Conservation (phyloP, 2,797 vertebrate genomes). For the Lates japonicus region DNA sequence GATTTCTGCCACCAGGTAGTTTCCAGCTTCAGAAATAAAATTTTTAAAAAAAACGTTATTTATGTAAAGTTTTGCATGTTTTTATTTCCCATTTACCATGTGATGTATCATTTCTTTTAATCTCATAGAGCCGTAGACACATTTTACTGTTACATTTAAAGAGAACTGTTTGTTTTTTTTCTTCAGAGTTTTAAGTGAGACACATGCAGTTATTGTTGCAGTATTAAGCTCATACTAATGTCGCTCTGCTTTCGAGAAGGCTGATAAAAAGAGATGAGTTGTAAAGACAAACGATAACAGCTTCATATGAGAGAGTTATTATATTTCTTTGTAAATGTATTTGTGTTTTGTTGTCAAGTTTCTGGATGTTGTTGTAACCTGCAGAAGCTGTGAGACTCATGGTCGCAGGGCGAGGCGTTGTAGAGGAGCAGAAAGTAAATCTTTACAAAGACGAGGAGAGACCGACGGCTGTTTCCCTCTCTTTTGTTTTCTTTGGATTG, state of each 20-base stretch:
- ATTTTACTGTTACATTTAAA: constrained; percentile 8
- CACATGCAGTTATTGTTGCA: constrained; percentile 6
- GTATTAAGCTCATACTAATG: constrained; percentile 27
- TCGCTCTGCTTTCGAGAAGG: constrained; percentile 24
- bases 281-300: not conserved
- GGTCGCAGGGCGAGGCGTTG: not conserved
- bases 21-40: not conserved
- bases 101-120: constrained; percentile 24
- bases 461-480: not conserved
- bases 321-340: constrained; percentile 20
- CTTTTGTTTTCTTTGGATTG: not conserved
- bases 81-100: constrained; percentile 22
- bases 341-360: not conserved
- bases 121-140: constrained; percentile 31
- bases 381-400: not conserved
- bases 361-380: not conserved
- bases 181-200: not conserved
- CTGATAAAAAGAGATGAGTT: constrained; percentile 10
- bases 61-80: constrained; percentile 64
- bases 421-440: not conserved
- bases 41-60: constrained; percentile 22
- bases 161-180: not conserved
- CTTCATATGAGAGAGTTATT: not conserved
- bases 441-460: not conserved
- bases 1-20: not conserved